These are phyloP conservation scores for Microchrysa polita DNA, from an alignment of 2,888 invertebrate genomes.

Conservation along the genomic window DNA sequence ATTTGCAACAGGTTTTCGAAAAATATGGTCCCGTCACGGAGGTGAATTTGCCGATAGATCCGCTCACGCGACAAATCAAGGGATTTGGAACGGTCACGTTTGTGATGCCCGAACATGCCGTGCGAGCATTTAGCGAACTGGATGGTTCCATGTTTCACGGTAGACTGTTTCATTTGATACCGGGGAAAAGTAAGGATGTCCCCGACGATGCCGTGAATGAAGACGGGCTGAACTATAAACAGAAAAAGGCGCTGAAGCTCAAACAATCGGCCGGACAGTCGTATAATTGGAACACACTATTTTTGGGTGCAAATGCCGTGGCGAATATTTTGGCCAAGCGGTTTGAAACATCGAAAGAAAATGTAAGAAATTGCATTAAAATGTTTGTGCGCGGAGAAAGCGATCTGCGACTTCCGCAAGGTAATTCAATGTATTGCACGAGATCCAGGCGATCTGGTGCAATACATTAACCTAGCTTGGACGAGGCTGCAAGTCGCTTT, in stretches of 20 bases:
- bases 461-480: too few species aligned
- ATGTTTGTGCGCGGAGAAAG: too few species aligned
- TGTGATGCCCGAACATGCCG: slow-evolving; percentile 95
- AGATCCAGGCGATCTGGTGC: too few species aligned
- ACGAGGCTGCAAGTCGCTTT: too few species aligned
- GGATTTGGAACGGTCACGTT: slow-evolving; percentile 92
- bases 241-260: slow-evolving; percentile 80
- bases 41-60: slow-evolving; percentile 88
- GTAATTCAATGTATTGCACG: too few species aligned
- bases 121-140: slow-evolving; percentile 83
- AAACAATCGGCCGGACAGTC: slow-evolving; percentile 80
- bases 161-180: slow-evolving; percentile 91
- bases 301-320: slow-evolving; percentile 91
- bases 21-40: slow-evolving; percentile 89
- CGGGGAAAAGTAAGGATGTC: slow-evolving; percentile 76
- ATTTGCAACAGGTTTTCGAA: slow-evolving; percentile 83
- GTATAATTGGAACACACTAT: slow-evolving; percentile 96
- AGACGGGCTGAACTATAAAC: slow-evolving; percentile 80
- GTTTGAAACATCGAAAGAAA: slow-evolving; percentile 86
- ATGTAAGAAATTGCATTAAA: slow-evolving; percentile 65
- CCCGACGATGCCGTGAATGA: slow-evolving; percentile 66
- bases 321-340: slow-evolving; percentile 89
- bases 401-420: too few species aligned
- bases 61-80: slow-evolving; percentile 80
- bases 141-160: slow-evolving; percentile 95